phyloP scores from a whole-genome alignment of 2,888 invertebrate species.

The Stenurella melanura region DNA sequence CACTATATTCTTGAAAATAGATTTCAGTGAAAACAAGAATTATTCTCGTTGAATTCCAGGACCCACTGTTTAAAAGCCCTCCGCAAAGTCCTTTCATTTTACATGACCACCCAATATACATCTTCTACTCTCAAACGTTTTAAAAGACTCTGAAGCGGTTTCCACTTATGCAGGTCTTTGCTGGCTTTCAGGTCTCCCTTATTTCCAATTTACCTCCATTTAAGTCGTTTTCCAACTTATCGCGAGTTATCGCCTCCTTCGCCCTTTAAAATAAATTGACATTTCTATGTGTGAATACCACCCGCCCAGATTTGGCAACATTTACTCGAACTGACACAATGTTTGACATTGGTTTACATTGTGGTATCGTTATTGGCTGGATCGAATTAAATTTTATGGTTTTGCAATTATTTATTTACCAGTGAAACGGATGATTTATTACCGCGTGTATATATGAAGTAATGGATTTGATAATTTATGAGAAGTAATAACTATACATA shows the following conservation, averaged over 20 bases:
- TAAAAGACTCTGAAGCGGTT: slow-evolving; percentile 19
- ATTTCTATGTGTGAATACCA: neutral
- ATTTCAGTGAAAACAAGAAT: neutral
- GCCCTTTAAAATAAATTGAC: slow-evolving; percentile 12
- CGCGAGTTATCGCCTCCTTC: slow-evolving; percentile 7
- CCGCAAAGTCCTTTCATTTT: neutral
- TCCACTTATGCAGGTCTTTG: slow-evolving; percentile 28
- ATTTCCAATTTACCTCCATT: slow-evolving; percentile 28
- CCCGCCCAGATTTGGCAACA: neutral
- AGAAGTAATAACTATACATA: too few relatives aligned
- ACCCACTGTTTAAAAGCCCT: neutral
- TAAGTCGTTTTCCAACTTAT: slow-evolving; percentile 14
- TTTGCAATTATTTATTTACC: neutral
- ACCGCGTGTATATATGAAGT: neutral
- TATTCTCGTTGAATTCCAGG: neutral
- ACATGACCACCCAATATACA: slow-evolving; percentile 5
- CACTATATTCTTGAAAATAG: neutral
- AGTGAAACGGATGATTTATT: neutral
- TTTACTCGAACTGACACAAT: neutral
- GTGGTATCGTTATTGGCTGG: neutral
- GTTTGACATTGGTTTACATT: neutral
- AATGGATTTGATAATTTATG: neutral
- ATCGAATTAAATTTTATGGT: neutral
- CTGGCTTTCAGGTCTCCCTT: slow-evolving; percentile 23
- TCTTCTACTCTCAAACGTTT: slow-evolving; percentile 4